These are phyloP conservation scores for Junonia oenone DNA, from an alignment of 2,888 invertebrate species.

Conservation along the genomic window DNA sequence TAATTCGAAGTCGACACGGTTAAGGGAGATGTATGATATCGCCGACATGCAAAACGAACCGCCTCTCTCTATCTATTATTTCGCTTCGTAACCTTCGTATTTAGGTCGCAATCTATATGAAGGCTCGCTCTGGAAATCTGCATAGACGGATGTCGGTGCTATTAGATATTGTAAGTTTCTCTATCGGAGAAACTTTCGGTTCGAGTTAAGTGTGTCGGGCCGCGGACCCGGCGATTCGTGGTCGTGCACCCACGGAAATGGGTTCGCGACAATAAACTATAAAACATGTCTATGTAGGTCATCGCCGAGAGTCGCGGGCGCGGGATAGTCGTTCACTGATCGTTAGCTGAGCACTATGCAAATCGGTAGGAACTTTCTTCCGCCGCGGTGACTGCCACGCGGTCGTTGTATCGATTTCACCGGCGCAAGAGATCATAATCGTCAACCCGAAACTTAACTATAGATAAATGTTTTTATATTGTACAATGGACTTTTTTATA, in stretches of 20 bases:
- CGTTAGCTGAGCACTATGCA: slow-evolving; percentile 57
- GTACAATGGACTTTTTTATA: background rate
- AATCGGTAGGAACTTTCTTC: slow-evolving; percentile 75
- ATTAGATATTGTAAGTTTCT: slow-evolving; percentile 76
- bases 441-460: slow-evolving; percentile 20
- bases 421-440: slow-evolving; percentile 42
- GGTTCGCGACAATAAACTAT: slow-evolving; percentile 71
- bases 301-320: slow-evolving; percentile 48
- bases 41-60: slow-evolving; percentile 41
- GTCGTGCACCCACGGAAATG: slow-evolving; percentile 72
- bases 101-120: slow-evolving; percentile 63
- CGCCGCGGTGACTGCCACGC: slow-evolving; percentile 50
- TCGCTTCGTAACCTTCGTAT: slow-evolving; percentile 57
- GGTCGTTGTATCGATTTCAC: slow-evolving; percentile 72
- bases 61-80: slow-evolving; percentile 47
- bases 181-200: slow-evolving; percentile 75
- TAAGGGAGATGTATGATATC: slow-evolving; percentile 34
- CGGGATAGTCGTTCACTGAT: slow-evolving; percentile 43
- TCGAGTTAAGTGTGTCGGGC: slow-evolving; percentile 67
- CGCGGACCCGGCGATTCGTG: slow-evolving; percentile 47
- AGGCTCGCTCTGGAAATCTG: slow-evolving; percentile 76
- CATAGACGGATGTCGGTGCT: slow-evolving; percentile 75
- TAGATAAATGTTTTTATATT: background rate
- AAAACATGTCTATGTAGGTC: slow-evolving; percentile 69
- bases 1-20: background rate